These are phyloP conservation scores for Vannuccia rotundouncinata DNA, from an alignment of 2,888 invertebrate species.

Conservation along the genomic window DNA sequence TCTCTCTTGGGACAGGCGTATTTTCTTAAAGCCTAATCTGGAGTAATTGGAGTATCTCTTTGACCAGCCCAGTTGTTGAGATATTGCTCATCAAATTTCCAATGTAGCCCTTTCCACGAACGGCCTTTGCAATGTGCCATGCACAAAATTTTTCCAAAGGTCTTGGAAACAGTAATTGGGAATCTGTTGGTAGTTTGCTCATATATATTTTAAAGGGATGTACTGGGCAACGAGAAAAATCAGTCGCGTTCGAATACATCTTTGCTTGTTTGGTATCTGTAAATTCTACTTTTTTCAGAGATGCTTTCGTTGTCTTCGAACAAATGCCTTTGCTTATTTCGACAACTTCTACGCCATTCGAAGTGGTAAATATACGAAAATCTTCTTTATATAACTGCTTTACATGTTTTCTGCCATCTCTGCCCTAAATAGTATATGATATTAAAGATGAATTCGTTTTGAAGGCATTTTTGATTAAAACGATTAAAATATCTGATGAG, in stretches of 20 bases:
- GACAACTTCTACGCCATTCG: slow-evolving; percentile 3
- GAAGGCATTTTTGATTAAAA: not conserved
- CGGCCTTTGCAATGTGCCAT: slow-evolving; percentile 3
- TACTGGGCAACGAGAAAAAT: slow-evolving; percentile 5
- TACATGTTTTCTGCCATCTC: not conserved
- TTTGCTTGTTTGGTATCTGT: not conserved
- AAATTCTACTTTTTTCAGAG: not conserved
- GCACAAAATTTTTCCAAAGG: slow-evolving; percentile 6
- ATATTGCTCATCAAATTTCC: slow-evolving; percentile 6
- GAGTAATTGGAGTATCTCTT: slow-evolving; percentile 12
- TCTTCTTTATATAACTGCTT: not conserved
- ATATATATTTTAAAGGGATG: not conserved
- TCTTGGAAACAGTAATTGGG: not conserved
- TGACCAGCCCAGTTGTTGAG: not conserved
- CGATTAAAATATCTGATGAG: not conserved
- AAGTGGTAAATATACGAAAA: not conserved
- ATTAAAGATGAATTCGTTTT: slow-evolving; percentile 23
- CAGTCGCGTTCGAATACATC: not conserved
- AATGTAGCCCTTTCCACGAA: slow-evolving; percentile 4
- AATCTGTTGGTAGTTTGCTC: not conserved
- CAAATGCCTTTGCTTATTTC: not conserved
- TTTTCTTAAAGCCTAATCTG: too few relatives aligned
- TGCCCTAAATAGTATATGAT: slow-evolving; percentile 13
- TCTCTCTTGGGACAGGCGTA: too few relatives aligned
- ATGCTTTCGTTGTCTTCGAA: slow-evolving; percentile 1